These are phyloP conservation scores for Antrozous pallidus DNA, from an alignment of 2,797 vertebrate genomes.

Conservation along the genomic window DNA sequence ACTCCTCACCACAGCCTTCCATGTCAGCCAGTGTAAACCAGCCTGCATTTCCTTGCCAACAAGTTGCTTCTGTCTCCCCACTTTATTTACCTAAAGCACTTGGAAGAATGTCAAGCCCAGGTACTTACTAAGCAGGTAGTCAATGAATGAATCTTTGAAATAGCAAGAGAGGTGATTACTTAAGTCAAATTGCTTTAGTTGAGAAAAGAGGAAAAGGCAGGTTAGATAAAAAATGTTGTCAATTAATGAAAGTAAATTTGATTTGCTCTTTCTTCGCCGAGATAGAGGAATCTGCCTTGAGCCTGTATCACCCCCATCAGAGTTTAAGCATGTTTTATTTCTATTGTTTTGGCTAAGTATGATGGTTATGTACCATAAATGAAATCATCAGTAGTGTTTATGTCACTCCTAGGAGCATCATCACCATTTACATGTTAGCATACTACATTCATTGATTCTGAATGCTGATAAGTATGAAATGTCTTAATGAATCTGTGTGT, in stretches of 20 bases:
- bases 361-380: not conserved
- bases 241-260: not conserved
- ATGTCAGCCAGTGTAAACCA: no score
- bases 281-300: not conserved
- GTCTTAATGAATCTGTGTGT: constrained; percentile 1
- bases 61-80: not conserved
- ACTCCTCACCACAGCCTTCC: not conserved
- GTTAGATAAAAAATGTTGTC: not conserved
- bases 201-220: not conserved
- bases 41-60: not conserved
- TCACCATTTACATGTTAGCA: constrained; percentile 15
- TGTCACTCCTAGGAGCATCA: not conserved
- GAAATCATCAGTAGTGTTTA: constrained; percentile 47
- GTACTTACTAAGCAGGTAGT: not conserved
- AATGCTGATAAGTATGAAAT: not conserved
- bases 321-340: not conserved
- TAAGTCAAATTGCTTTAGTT: not conserved
- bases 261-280: not conserved
- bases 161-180: not conserved
- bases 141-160: not conserved
- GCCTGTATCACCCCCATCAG: not conserved
- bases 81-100: not conserved
- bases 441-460: constrained; percentile 63
- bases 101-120: not conserved
- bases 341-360: not conserved